Evolutionary conservation across 2,113 vertebrate species (phyloP), one percentile per base, ranked within the genome.

Genomic region (Pavo muticus): DNA sequence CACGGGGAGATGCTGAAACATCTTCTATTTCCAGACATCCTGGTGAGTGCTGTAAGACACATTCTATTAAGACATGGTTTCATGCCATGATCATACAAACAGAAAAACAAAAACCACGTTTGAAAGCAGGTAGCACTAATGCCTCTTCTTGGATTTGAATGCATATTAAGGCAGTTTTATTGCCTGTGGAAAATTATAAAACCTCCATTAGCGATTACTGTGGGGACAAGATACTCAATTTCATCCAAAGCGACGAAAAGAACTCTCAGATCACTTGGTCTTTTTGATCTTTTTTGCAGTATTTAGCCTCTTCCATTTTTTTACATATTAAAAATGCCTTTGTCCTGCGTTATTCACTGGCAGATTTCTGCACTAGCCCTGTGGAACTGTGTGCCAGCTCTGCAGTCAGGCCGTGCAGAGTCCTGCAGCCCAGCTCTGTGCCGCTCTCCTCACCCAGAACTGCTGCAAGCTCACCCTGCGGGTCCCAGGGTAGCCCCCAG

Each of bases 141-240:
- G 14, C 68, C 65, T 91, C 50, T 35, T n/a, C 11, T 14, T 25
- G 60, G 64, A 52, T 21, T 14, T 50, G 68, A 20, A 59, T 32
- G 44, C 3, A 4, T 24, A 42, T 93, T 84, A 95, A 95, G 85
- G 88, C 92, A 48, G 52, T 59, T 93, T 90, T 75, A 42, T 65
- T 84, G 85, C 88, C 90, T 76, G 85, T 84, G 69, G 69, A 81
- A 93, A 60, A 47, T 23, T 27, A 63, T 25, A 0, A 61, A 39
- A 63, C 48, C 80, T 84, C 69, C 5, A 3, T 61, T 42, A 74
- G 32, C 42, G 20, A 13, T 77, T 68, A 37, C 3, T 40, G 23
- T 64, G 73, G 59, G 35, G 56, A 52, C 29, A 84, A 86, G 81
- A 84, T 2, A 65, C 13, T 77, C 45, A 8, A n/a, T 84, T 88